A percentile compares a stretch with the other conserved stretches of the same genome.
phyloP scores from a whole-genome alignment of 2,797 vertebrate species.

The Alexandromys oeconomus region DNA sequence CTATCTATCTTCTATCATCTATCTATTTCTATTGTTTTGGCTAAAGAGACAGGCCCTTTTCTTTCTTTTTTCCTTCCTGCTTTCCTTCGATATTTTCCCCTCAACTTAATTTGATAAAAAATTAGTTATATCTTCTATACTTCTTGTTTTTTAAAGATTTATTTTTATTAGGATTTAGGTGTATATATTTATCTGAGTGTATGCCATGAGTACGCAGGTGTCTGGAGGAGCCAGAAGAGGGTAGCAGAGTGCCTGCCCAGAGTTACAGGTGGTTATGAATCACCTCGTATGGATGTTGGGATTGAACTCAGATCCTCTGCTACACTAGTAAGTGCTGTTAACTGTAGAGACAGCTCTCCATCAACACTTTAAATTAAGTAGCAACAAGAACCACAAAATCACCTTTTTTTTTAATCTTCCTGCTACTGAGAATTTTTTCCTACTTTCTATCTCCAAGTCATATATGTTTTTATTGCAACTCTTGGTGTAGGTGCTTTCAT shows the following conservation, averaged over 20 bases:
- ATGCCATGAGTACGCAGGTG: not conserved
- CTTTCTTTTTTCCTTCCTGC: not conserved
- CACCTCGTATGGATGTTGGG: not conserved
- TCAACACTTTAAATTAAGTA: not conserved
- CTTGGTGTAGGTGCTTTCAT: not conserved
- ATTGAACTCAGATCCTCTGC: not conserved
- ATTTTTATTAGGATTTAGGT: not conserved
- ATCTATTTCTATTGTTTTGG: not conserved
- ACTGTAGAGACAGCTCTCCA: not conserved
- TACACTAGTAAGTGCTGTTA: not conserved
- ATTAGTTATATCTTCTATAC: not conserved
- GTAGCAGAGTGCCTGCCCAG: too few relatives aligned
- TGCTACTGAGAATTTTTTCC: not conserved
- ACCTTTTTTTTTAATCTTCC: not conserved
- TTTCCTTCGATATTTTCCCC: not conserved
- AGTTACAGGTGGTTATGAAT: not conserved
- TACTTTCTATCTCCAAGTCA: slow-evolving; percentile 46
- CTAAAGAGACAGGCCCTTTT: slow-evolving; percentile 14
- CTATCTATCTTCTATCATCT: too few relatives aligned
- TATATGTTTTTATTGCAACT: slow-evolving; percentile 31
- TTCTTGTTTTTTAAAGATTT: slow-evolving; percentile 18
- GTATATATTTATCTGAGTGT: not conserved
- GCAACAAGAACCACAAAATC: not conserved
- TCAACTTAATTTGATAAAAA: slow-evolving; percentile 44
- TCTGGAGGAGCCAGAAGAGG: not conserved